Base-by-base conservation (phyloP, 2,888 invertebrate genomes). In the Phortica magna region DNA sequence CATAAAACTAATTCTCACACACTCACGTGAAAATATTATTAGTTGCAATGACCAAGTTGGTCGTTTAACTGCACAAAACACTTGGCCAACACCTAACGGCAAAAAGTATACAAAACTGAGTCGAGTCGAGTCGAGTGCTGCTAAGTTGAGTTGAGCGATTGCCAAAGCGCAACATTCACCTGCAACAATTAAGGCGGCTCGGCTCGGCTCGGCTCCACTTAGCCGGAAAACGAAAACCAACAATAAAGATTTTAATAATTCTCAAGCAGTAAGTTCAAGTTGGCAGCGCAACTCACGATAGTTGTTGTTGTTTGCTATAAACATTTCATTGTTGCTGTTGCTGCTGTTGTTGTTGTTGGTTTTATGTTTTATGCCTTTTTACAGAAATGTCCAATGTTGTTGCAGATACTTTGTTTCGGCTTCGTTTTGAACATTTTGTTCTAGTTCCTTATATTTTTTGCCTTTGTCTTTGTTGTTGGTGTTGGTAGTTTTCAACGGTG, bases 1-100 rank as follows among this genome's bases (percentile, higher is more conserved):
- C 61, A 10, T 39, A 73, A 78, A 80, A 83, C 81, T 80, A 73
- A 78, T 85, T 85, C 81, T 80, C 84, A 84, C 81, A 75, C 85
- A 87, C 88, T n/a, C 80, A 87, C 87, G 77, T 70, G 55, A 64
- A 22, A 74, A 31, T 67, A 41, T 31, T 31, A 31, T 31, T 31
- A 4, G 5, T 48, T 53, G 76, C 57, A 53, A 65, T 67, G 41
- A 41, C 14, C 67, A 4, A 41, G 17, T 67, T 41, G 14, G 64
- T 22, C 31, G 31, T 59, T 59, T 39, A 67, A 42, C 42, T n/a
- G 41, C 67, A 67, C 67, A 31, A 39, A 19, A 10, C 22, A 67
- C 67, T 67, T 41, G 41, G 41, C 42, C 17, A 48, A 42, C 65
- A 72, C 74, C 59, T 84, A 85, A 85, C 87, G 85, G 85, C 74